These are phyloP conservation scores for Epinephelus malabaricus DNA, from an alignment of 2,797 vertebrate genomes.

Conservation along the genomic window DNA sequence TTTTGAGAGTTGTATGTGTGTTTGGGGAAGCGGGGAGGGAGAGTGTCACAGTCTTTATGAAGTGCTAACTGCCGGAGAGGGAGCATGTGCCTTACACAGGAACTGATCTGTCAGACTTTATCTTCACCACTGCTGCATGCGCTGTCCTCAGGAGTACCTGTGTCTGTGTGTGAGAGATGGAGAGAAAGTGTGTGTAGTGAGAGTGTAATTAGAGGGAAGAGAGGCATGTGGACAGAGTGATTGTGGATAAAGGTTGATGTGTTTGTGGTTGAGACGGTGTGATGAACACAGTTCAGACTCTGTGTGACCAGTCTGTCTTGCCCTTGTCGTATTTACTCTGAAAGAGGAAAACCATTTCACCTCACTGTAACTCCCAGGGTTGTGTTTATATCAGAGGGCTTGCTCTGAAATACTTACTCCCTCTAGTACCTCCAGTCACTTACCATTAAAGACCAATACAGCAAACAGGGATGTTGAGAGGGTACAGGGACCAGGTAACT, in stretches of 20 bases:
- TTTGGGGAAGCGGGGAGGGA: constrained; percentile 29
- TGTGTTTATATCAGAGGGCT: constrained; percentile 54
- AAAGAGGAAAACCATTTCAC: constrained; percentile 41
- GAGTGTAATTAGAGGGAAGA: constrained; percentile 24
- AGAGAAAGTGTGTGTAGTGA: neutral
- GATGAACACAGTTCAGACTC: constrained; percentile 63
- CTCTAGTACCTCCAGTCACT: constrained; percentile 20
- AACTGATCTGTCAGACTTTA: constrained; percentile 81
- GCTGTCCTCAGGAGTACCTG: constrained; percentile 58
- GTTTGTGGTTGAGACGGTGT: constrained; percentile 43
- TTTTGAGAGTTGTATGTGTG: constrained; percentile 47
- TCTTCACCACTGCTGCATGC: constrained; percentile 51
- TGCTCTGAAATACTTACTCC: constrained; percentile 41
- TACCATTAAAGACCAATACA: constrained; percentile 28
- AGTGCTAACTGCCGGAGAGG: constrained; percentile 78
- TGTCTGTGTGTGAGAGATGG: constrained; percentile 20
- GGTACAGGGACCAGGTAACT: constrained; percentile 9
- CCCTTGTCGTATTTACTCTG: constrained; percentile 55
- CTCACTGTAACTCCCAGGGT: neutral
- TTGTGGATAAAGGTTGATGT: constrained; percentile 33
- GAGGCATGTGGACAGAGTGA: constrained; percentile 28
- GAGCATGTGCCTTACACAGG: constrained; percentile 76
- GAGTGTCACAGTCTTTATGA: constrained; percentile 74
- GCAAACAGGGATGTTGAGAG: constrained; percentile 24
- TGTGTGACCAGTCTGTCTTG: constrained; percentile 44